Base-by-base conservation (phyloP, 2,797 vertebrate species). In the Sebastes iracundus region DNA sequence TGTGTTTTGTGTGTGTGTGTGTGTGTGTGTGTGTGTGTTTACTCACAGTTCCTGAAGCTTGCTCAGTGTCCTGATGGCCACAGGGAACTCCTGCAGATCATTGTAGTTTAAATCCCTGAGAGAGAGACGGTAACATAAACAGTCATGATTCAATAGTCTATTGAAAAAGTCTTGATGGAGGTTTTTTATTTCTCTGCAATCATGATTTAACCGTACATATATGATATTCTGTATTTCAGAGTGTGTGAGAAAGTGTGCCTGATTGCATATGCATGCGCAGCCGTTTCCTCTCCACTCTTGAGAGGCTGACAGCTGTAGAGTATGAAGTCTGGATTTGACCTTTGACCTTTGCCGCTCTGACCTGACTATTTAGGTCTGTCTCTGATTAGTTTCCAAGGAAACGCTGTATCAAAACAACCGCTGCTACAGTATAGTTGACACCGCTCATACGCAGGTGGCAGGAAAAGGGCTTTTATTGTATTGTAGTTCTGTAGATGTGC, bases 31-130 rank as follows among this genome's bases (percentile, higher is more conserved):
- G 66, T 46, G 53, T 70, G 68, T 53, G 22, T 72, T 46, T 42
- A 95, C 98, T 98, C 93, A 99, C 98, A 99, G 96, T 94, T 99
- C 98, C 94, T 99, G 98, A 91, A 99, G 98, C 86, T 97, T 96
- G 83, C 96, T 96, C 82, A 99, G 95, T 0, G 97, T 98, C 92
- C 96, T 96, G 93, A 99, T 97, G 82, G 98, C 97, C 88, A 96
- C 84, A 0, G 98, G 98, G 90, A 99, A 99, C 94, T 99, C 97
- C 92, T 94, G 94, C 85, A 99, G 95, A 90, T 97, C 94, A 27
- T 99, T 99, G 95, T 98, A 98, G 95, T 98, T 99, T 87, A 99
- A 94, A 93, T 99, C 98, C 86, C 98, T 99, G 94, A 71, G 91
- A 94, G 58, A 79, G n/a, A 82, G 10, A 53, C 5, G 52, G 70